Evolutionary conservation across 2,113 vertebrate species (phyloP).

Genomic region (Cettia cetti): DNA sequence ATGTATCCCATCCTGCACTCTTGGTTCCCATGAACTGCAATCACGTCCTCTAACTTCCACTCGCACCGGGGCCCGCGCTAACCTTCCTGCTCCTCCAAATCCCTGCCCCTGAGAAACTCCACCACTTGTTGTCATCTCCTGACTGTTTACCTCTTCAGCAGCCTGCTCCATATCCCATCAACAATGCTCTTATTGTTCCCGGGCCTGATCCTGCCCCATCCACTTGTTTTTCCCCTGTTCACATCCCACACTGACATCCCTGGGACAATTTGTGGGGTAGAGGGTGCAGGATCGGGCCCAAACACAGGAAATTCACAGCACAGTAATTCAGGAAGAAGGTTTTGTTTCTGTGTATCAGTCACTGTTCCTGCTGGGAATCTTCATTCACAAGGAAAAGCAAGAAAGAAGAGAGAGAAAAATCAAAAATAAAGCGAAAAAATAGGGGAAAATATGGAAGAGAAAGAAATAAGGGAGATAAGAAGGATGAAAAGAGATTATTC

Average conservation of each 20-base stretch:
- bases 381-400: slow-evolving; percentile 22
- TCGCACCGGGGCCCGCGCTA: slow-evolving; percentile 68
- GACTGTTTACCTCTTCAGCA: slow-evolving; percentile 66
- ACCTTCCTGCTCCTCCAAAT: slow-evolving; percentile 81
- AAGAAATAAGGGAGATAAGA: neutral
- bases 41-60: slow-evolving; percentile 89
- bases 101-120: slow-evolving; percentile 78
- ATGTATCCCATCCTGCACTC: slow-evolving; percentile 99
- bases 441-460: neutral
- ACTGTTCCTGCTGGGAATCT: slow-evolving; percentile 11
- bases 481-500: neutral
- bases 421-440: neutral
- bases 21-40: slow-evolving; percentile 97
- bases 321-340: slow-evolving; percentile 37
- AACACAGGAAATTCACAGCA: slow-evolving; percentile 42
- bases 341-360: slow-evolving; percentile 9
- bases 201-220: slow-evolving; percentile 53
- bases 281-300: slow-evolving; percentile 3
- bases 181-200: slow-evolving; percentile 54
- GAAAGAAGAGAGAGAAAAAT: neutral
- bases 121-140: slow-evolving; percentile 70
- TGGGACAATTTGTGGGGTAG: neutral
- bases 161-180: slow-evolving; percentile 37
- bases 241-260: neutral
- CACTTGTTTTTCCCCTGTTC: neutral